Percentiles rank a stretch among this genome's conserved stretches.
These are phyloP conservation scores for Diprion similis DNA, from an alignment of 1,140 invertebrate genomes.

Conservation along the genomic window DNA sequence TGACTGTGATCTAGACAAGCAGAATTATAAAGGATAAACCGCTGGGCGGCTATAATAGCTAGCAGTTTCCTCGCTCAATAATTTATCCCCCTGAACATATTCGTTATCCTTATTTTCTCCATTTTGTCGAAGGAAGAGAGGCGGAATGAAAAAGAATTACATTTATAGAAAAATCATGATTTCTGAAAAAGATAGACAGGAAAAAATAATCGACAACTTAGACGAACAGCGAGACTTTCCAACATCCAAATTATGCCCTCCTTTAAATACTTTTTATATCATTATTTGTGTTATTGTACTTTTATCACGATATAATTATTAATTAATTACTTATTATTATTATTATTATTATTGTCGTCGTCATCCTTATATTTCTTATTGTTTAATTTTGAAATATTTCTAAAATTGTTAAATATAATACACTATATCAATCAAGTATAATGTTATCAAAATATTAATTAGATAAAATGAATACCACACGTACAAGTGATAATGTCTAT, in stretches of 20 bases:
- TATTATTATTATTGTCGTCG: conserved; percentile 40
- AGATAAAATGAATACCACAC: conserved; percentile 26
- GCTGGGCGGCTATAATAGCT: conserved; percentile 44
- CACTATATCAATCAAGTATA: conserved; percentile 46
- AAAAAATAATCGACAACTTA: conserved; percentile 31
- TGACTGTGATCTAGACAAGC: conserved; percentile 55
- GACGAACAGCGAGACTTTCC: conserved; percentile 8
- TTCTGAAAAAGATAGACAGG: conserved; percentile 1
- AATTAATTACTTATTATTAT: conserved; percentile 38
- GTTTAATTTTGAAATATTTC: conserved; percentile 52
- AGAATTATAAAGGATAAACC: conserved; percentile 46
- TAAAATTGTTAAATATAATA: conserved; percentile 50
- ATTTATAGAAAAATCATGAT: neutral
- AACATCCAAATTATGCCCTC: conserved; percentile 27
- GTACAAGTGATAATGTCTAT: conserved; percentile 36
- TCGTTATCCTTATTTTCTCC: conserved; percentile 24
- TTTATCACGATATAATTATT: conserved; percentile 37
- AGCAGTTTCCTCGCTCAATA: conserved; percentile 43
- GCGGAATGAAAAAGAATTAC: neutral
- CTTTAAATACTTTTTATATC: conserved; percentile 21
- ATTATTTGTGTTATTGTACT: conserved; percentile 28
- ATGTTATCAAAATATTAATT: conserved; percentile 37
- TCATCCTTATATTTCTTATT: conserved; percentile 43
- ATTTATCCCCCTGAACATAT: conserved; percentile 29
- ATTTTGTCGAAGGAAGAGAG: conserved; percentile 8